A percentile compares a stretch with the other conserved stretches of the same genome.
Evolutionary conservation across 2,113 vertebrate species (phyloP).

Genomic region (Lamprotornis superbus): DNA sequence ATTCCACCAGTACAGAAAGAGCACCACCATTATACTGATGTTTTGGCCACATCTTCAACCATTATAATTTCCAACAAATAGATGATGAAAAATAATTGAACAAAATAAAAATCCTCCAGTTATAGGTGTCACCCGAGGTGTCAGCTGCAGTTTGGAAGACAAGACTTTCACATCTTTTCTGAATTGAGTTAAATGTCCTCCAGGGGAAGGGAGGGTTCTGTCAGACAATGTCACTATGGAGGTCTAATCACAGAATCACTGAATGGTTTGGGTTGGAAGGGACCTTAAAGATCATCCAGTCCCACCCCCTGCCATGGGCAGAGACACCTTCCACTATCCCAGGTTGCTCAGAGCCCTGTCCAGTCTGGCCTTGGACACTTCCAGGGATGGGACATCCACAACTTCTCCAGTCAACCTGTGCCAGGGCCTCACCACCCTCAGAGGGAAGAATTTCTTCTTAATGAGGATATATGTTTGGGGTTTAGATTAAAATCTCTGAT

Average conservation of each 20-base stretch:
- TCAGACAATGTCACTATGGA: neutral
- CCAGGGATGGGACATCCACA: neutral
- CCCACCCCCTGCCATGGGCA: neutral
- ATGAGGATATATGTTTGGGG: neutral
- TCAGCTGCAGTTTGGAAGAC: neutral
- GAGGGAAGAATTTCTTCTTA: neutral
- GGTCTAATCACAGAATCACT: neutral
- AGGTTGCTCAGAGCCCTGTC: neutral
- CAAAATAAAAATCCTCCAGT: neutral
- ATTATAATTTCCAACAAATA: neutral
- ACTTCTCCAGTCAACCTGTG: neutral
- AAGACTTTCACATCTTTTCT: neutral
- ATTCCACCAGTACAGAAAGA: neutral
- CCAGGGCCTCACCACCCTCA: neutral
- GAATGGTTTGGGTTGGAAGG: neutral
- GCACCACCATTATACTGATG: rapidly evolving
- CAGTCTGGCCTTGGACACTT: neutral
- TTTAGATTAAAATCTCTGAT: neutral
- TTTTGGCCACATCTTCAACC: neutral
- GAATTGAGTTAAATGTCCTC: neutral
- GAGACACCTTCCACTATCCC: neutral
- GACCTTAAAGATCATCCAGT: neutral
- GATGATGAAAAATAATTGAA: neutral
- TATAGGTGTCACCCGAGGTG: neutral
- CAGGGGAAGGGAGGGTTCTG: neutral